Evolutionary conservation across 2,888 invertebrate species (phyloP).

Genomic region (Drosophila fungiperda): DNA sequence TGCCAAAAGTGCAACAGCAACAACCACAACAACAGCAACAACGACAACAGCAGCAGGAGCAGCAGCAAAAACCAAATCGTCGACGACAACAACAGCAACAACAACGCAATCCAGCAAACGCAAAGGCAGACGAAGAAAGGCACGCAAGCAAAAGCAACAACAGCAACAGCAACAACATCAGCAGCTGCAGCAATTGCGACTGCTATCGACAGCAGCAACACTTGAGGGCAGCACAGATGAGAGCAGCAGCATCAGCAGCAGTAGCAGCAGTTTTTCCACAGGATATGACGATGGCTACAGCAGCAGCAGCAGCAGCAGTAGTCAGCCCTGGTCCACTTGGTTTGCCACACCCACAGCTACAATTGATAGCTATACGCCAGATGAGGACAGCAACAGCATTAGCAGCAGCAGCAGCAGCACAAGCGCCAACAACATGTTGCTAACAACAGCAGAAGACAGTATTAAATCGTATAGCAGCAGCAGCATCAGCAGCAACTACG

Average conservation of each 20-base stretch:
- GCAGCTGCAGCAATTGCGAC: constrained; percentile 35
- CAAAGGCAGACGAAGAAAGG: constrained; percentile 82
- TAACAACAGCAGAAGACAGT: constrained; percentile 67
- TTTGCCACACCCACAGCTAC: constrained; percentile 60
- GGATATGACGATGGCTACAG: constrained; percentile 56
- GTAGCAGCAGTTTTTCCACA: constrained; percentile 52
- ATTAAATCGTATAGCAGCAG: constrained; percentile 59
- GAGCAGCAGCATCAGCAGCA: constrained; percentile 37
- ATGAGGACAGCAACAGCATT: constrained; percentile 33
- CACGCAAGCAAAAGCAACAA: constrained; percentile 48
- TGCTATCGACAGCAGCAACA: constrained; percentile 52
- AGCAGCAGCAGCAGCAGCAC: constrained; percentile 51
- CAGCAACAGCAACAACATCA: constrained; percentile 36
- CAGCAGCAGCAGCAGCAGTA: constrained; percentile 52
- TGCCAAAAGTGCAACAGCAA: constrained; percentile 59
- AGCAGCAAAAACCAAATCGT: constrained; percentile 55
- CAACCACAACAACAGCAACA: constrained; percentile 14
- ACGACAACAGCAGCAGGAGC: constrained; percentile 44
- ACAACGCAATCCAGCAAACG: constrained; percentile 75
- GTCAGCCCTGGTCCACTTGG: constrained; percentile 70
- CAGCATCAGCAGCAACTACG: constrained; percentile 57
- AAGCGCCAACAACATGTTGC: constrained; percentile 55
- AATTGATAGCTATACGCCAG: constrained; percentile 55
- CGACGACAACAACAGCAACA: constrained; percentile 48
- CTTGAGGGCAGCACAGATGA: constrained; percentile 34